Base-by-base conservation (phyloP, 2,888 invertebrate genomes). In the Aspidiotus rigidus region DNA sequence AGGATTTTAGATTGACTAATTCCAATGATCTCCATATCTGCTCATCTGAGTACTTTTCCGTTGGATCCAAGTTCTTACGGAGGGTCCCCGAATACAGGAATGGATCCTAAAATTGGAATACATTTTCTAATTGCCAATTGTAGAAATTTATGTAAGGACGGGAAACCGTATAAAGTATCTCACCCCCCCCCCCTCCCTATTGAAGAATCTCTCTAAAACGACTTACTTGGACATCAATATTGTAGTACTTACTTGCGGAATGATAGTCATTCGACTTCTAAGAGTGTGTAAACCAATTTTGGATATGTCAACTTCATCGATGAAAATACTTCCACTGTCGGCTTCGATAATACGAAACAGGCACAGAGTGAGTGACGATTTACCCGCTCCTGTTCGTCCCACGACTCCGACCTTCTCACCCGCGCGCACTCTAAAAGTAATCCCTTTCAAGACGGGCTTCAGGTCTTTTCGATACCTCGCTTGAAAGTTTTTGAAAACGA, bases 41-140 rank as follows among this genome's bases (percentile, higher is more conserved):
- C 0, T 86, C 87, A 75, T 98, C 97, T 2, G 83, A 79, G 78
- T 89, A 85, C 1, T 78, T 78, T 74, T 85, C 83, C 79, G 95
- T 93, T 3, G 97, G 97, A 81, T 97, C 97, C 72, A 97, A 83
- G 81, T 97, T 97, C 80, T 90, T 84, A 66, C 96, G 84, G 74
- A 97, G 80, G 7, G 88, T 87, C 64, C 96, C 96, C 28, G 93
- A 93, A 81, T 97, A 97, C 71, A 97, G 82, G 60, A 96, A 92
- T 0, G 97, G 96, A 80, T 97, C 97, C 82, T 97, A 79, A 15
- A 64, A 56, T 1, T 3, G 2, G 28, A 28, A 28, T 28, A 28
- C 28, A 28, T 5, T 28, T 28, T 28, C 5, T 28, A 28, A 5
- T 28, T 28, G 5, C 5, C 28, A 5, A 28, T 28, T 28, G 28